Base-by-base conservation (phyloP, 2,797 vertebrate species). In the Eulemur mongoz region DNA sequence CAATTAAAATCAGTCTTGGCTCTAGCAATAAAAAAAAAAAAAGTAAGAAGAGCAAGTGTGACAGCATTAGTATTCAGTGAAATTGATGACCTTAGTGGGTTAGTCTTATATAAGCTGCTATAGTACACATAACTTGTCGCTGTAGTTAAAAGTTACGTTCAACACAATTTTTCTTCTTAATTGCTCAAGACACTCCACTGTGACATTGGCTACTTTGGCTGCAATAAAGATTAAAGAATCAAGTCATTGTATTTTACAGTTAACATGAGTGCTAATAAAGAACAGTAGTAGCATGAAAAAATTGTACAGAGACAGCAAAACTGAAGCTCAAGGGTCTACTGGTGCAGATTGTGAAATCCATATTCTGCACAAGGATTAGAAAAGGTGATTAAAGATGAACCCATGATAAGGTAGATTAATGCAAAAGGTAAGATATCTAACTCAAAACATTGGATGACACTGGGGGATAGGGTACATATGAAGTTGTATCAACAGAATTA, bases 61-160 rank as follows among this genome's bases (percentile, higher is more conserved):
- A 35, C 45, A 2, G 35, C 73, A 76, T 63, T 93, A 65, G 2
- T 67, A 8, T 59, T 86, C 72, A 84, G 38, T 72, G 82, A 91
- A 96, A 80, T 45, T 40, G 10, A 72, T 91, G 92, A 65, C 35
- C 43, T 93, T 86, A 22, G 54, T 83, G 50, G 18, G 3, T 69
- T 78, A 70, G 14, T 65, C n/a, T 72, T 95, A 45, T 18, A 59
- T 13, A 92, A 84, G 85, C 45, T 57, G 2, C 23, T 97, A 75
- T 0, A 43, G n/a, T 79, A n/a, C 0, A 5, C 61, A 76, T 67
- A 91, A 82, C 92, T 94, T 57, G 11, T 93, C 35, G 8, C 40
- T 73, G 12, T 78, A 78, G 35, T 94, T 96, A 86, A 96, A 97
- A 96, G 61, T 96, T 97, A 76, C 4, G 38, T 11, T 89, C 81